A percentile compares a stretch with the other conserved stretches of the same genome.
phyloP scores from a whole-genome alignment of 2,888 invertebrate species.

The Neoscelio sp. region DNA sequence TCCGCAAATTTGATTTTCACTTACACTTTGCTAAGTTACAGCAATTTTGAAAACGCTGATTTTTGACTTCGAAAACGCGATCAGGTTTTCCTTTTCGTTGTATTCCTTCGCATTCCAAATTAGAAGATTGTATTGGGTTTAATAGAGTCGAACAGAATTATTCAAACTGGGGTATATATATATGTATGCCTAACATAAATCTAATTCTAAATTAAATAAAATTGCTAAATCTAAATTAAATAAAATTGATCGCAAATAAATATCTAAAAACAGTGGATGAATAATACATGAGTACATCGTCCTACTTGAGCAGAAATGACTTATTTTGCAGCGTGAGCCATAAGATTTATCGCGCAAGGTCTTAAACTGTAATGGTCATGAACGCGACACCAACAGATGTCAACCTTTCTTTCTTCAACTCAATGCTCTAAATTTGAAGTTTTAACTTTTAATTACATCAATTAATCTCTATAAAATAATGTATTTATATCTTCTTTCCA shows the following conservation, averaged over 20 bases:
- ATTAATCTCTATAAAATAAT: neutral
- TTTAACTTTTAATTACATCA: neutral
- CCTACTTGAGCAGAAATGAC: constrained; percentile 63
- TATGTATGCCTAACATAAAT: too few species aligned
- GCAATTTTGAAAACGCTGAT: too few species aligned
- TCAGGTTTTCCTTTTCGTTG: too few species aligned
- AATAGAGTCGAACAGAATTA: too few species aligned
- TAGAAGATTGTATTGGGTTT: too few species aligned
- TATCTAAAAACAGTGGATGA: constrained; percentile 16
- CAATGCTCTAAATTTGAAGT: constrained; percentile 32
- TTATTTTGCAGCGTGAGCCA: constrained; percentile 55
- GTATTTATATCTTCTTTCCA: too few species aligned
- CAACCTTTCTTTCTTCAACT: constrained; percentile 35
- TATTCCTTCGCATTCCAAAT: too few species aligned
- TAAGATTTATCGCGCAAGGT: constrained; percentile 65
- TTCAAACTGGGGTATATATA: too few species aligned
- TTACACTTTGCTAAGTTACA: too few species aligned
- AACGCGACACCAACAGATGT: constrained; percentile 32
- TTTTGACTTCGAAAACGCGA: too few species aligned
- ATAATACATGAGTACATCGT: constrained; percentile 55
- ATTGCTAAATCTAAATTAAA: neutral
- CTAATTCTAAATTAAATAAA: too few species aligned
- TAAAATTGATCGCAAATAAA: constrained; percentile 8
- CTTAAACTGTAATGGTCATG: constrained; percentile 62
- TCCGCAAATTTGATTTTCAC: too few species aligned